phyloP scores from a whole-genome alignment of 2,888 invertebrate species.

The Cactoblastis cactorum region DNA sequence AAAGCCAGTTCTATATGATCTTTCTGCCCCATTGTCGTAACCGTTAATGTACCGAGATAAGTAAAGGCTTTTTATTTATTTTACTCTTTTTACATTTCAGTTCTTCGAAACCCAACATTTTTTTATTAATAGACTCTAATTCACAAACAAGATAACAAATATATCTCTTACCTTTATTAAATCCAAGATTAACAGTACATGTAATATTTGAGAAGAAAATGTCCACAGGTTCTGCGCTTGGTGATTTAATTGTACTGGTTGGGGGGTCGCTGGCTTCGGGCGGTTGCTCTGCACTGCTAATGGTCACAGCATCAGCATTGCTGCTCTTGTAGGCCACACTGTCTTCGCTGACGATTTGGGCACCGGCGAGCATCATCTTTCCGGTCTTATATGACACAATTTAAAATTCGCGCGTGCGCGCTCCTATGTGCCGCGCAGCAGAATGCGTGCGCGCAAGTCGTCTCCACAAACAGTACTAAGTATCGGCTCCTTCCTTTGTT shows the following conservation, averaged over 20 bases:
- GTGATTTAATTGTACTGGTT: conserved; percentile 40
- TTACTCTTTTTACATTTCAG: too few species aligned
- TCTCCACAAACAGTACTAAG: conserved; percentile 28
- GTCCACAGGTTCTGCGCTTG: conserved; percentile 79
- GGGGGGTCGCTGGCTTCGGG: conserved; percentile 18
- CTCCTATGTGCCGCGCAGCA: conserved; percentile 38
- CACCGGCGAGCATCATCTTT: conserved; percentile 71
- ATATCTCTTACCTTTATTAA: conserved; percentile 82
- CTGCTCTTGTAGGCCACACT: conserved; percentile 48
- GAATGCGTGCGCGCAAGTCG: conserved; percentile 52
- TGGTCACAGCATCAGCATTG: conserved; percentile 17
- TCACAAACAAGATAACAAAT: too few species aligned
- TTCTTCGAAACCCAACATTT: too few species aligned
- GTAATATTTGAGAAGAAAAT: conserved; percentile 86
- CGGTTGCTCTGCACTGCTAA: conserved; percentile 17
- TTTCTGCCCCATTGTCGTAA: too few species aligned
- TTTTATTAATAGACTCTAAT: too few species aligned
- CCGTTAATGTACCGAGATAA: too few species aligned
- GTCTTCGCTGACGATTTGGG: conserved; percentile 57
- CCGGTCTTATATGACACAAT: conserved; percentile 27
- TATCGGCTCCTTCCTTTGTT: conserved; percentile 39
- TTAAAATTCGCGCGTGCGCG: conserved; percentile 47
- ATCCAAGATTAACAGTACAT: conserved; percentile 85
- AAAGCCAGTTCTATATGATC: too few species aligned
- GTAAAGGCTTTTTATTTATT: too few species aligned